A percentile compares a stretch with the other conserved stretches of the same genome.
These are phyloP conservation scores for Peribatodes rhomboidaria DNA, from an alignment of 2,888 invertebrate species.

Conservation along the genomic window DNA sequence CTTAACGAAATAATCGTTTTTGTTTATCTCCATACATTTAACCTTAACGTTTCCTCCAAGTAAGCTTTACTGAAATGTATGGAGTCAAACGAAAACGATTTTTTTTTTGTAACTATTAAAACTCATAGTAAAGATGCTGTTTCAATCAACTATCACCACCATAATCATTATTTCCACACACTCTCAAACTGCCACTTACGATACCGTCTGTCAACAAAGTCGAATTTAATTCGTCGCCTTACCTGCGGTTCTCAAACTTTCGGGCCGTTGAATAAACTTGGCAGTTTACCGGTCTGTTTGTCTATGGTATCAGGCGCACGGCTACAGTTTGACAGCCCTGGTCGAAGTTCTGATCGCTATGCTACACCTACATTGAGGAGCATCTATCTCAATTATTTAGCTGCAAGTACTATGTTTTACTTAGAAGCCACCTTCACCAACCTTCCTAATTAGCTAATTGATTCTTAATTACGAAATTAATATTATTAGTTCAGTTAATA, in stretches of 20 bases:
- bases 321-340: slow-evolving; percentile 20
- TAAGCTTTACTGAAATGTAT: neutral
- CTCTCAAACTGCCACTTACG: slow-evolving; percentile 25
- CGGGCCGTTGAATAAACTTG: slow-evolving; percentile 38
- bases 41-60: neutral
- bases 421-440: too few species aligned
- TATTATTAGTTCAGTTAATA: too few species aligned
- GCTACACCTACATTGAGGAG: neutral
- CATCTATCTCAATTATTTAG: neutral
- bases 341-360: slow-evolving; percentile 10
- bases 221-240: slow-evolving; percentile 37
- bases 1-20: too few species aligned
- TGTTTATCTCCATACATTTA: too few species aligned
- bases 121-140: too few species aligned
- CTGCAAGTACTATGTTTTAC: neutral
- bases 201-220: slow-evolving; percentile 36
- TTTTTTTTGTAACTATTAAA: too few species aligned
- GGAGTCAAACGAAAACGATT: too few species aligned
- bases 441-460: too few species aligned
- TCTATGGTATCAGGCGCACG: slow-evolving; percentile 24
- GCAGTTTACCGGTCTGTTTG: slow-evolving; percentile 26
- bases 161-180: too few species aligned
- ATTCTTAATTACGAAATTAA: too few species aligned
- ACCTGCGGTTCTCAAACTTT: slow-evolving; percentile 44
- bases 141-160: too few species aligned